A percentile compares a stretch with the other conserved stretches of the same genome.
phyloP scores from a whole-genome alignment of 2,888 invertebrate species.

The Agapostemon virescens region DNA sequence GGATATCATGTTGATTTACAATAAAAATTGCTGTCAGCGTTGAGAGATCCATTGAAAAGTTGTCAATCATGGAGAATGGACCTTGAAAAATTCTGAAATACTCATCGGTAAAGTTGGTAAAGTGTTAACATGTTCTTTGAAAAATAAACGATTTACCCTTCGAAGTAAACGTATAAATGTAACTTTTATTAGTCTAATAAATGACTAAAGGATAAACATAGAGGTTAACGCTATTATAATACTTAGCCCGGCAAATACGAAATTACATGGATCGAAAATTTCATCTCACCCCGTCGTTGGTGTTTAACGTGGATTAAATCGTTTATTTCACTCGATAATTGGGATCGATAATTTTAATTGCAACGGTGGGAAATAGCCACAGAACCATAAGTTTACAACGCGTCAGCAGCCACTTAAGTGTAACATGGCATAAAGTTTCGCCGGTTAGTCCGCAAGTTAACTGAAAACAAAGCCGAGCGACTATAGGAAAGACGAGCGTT shows the following conservation, averaged over 20 bases:
- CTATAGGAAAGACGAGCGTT: slow-evolving; percentile 59
- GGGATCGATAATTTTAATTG: slow-evolving; percentile 34
- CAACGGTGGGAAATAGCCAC: slow-evolving; percentile 42
- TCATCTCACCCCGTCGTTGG: not conserved
- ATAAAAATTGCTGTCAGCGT: too few relatives aligned
- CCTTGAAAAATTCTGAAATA: too few relatives aligned
- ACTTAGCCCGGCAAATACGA: not conserved
- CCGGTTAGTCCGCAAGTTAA: slow-evolving; percentile 65
- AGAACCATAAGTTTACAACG: slow-evolving; percentile 53
- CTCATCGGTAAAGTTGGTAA: too few relatives aligned
- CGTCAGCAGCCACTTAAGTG: slow-evolving; percentile 56
- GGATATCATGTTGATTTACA: too few relatives aligned
- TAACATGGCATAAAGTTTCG: slow-evolving; percentile 58
- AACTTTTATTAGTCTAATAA: too few relatives aligned
- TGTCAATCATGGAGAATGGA: too few relatives aligned
- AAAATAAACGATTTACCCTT: too few relatives aligned
- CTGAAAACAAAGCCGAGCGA: slow-evolving; percentile 70
- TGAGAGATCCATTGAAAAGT: too few relatives aligned
- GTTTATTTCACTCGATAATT: not conserved
- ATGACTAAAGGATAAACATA: too few relatives aligned
- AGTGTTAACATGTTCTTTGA: too few relatives aligned
- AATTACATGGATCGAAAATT: not conserved
- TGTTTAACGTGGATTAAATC: not conserved
- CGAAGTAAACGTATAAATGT: too few relatives aligned
- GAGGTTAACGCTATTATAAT: too few relatives aligned